Evolutionary conservation across 2,113 vertebrate genomes (phyloP).

Genomic region (Grammomys dolichurus): DNA sequence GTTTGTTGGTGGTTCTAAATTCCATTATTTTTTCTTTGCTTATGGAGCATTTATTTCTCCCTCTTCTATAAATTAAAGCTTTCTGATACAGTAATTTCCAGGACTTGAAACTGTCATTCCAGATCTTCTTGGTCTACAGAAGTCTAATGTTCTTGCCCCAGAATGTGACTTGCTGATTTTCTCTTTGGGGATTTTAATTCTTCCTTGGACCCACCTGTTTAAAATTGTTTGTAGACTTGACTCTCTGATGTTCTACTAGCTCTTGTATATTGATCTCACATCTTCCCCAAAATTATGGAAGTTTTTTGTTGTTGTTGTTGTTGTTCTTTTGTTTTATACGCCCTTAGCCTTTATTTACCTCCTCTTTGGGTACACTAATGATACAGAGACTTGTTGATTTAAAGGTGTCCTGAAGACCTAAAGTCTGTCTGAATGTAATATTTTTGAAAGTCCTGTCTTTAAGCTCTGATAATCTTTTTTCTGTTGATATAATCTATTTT

Average conservation of each 20-base stretch:
- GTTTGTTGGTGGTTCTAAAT: neutral
- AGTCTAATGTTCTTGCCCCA: neutral
- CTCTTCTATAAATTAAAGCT: neutral
- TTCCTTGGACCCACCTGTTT: neutral
- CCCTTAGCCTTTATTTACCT: neutral
- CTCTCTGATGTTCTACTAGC: neutral
- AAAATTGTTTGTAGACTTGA: too few species aligned
- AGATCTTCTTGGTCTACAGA: neutral
- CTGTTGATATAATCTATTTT: neutral
- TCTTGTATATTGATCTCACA: neutral
- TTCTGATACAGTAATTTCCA: neutral
- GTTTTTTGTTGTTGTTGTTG: neutral
- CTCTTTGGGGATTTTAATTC: neutral
- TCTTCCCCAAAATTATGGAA: neutral
- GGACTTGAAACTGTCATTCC: neutral
- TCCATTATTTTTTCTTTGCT: neutral
- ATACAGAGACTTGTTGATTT: neutral
- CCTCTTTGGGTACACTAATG: neutral
- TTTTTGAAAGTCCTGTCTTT: neutral
- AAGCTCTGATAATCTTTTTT: neutral
- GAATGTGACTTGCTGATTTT: neutral
- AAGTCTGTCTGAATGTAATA: neutral
- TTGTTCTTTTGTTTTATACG: neutral
- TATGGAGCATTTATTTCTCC: neutral
- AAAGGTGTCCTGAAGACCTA: neutral